Percentiles rank a stretch among this genome's conserved stretches.
phyloP scores from a whole-genome alignment of 2,888 invertebrate genomes.

The Chymomyza procnemis region DNA sequence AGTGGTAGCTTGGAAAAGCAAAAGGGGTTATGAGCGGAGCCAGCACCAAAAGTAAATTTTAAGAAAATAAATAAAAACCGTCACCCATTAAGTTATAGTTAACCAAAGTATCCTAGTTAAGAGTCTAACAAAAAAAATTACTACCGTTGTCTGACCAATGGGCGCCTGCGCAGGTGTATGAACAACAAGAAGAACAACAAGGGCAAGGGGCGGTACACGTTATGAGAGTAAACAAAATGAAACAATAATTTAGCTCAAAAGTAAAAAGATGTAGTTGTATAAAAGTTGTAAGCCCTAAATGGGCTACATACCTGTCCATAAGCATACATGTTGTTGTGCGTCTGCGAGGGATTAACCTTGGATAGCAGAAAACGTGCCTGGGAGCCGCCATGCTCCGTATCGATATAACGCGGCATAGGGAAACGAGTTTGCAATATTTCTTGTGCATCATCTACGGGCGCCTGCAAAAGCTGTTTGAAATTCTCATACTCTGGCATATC shows the following conservation, averaged over 20 bases:
- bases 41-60: constrained; percentile 41
- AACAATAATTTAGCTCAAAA: constrained; percentile 33
- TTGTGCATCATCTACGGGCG: constrained; percentile 97
- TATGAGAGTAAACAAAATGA: constrained; percentile 45
- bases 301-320: constrained; percentile 86
- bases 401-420: constrained; percentile 99
- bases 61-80: no score
- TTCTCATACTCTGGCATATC: constrained; percentile 98
- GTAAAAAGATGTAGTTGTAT: constrained; percentile 13
- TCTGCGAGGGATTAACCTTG: constrained; percentile 99
- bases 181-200: constrained; percentile 29
- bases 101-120: constrained; percentile 10
- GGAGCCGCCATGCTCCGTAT: constrained; percentile 99
- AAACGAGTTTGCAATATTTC: constrained; percentile 97
- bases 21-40: constrained; percentile 16
- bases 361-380: constrained; percentile 98
- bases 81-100: not conserved
- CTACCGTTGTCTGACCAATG: constrained; percentile 78
- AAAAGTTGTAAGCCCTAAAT: constrained; percentile 2
- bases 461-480: constrained; percentile 94
- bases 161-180: constrained; percentile 62
- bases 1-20: not conserved
- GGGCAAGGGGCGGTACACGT: constrained; percentile 34
- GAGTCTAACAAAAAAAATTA: constrained; percentile 54
- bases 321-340: constrained; percentile 99